These are phyloP conservation scores for Equus przewalskii DNA, from an alignment of 2,113 vertebrate species.

Conservation along the genomic window DNA sequence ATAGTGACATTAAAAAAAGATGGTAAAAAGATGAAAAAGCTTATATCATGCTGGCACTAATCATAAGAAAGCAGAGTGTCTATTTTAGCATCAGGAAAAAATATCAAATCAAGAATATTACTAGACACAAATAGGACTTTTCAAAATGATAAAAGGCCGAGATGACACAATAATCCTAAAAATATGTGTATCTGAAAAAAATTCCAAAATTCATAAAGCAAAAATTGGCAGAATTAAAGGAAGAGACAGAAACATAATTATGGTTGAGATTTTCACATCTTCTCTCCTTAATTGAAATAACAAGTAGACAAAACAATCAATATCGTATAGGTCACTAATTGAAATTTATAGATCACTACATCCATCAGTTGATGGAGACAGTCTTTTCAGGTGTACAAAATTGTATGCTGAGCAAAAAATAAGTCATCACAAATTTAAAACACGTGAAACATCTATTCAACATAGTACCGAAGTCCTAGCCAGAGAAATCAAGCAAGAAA, in stretches of 20 bases:
- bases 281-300: neutral
- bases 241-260: neutral
- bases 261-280: neutral
- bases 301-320: neutral
- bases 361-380: neutral
- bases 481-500: too few species aligned
- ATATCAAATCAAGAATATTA: too few species aligned
- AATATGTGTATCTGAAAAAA: neutral
- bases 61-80: too few species aligned
- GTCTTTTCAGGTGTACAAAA: neutral
- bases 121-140: neutral
- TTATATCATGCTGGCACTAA: too few species aligned
- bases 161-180: neutral
- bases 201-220: neutral
- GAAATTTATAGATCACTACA: neutral
- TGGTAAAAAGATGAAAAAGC: too few species aligned
- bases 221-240: neutral
- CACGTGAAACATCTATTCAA: neutral
- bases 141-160: neutral
- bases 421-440: neutral
- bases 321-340: neutral
- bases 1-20: neutral
- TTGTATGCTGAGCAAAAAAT: neutral
- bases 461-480: too few species aligned
- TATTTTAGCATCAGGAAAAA: too few species aligned